Evolutionary conservation across 64 coral and sea anemone species (phyloP), one percentile per base, ranked within the genome.

Genomic region (Montipora capricornis): DNA sequence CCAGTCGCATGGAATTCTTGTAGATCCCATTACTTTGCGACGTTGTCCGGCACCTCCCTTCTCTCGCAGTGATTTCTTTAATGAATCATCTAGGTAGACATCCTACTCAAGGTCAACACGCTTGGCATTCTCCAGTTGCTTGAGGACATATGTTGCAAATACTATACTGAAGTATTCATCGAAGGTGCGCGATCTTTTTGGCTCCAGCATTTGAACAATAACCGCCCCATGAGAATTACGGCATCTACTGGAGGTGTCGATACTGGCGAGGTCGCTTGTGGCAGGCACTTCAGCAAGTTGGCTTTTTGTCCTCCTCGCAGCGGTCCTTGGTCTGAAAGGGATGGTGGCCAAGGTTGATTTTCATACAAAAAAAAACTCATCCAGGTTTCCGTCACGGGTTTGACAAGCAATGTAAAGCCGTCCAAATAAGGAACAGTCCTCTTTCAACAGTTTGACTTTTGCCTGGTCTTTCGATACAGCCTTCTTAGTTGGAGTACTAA

Each of bases 271-370:
- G 89, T 83, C 82, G 78, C 68, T 91, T 91, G 79, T 71, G 61
- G 89, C 89, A 91, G 68, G 89, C 89, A 91, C 77, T 82, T 91
- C 48, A 82, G 68, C 79, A 91, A 91, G 89, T 91, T 66, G 5
- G 79, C 89, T 91, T 91, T 91, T 71, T 83, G 89, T 91, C 68
- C 89, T 91, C 79, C 78, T 91, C 89, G 79, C 59, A 91, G 79
- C 89, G 83, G 78, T 71, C 79, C 89, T 91, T 83, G 78, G 46
- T 91, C 89, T 71, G 60, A 67, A 91, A 91, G 60, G 89, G 79
- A 83, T 91, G 89, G 62, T 71, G 78, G 79, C 89, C 89, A 91
- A 82, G 78, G 89, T 74, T 91, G 79, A 91, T 82, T 91, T 71
- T 91, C 89, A 73, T 70, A 91, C 49, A 79, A 80, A 81, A 80